These are phyloP conservation scores for Coreoperca whiteheadi DNA, from an alignment of 2,113 vertebrate species.

Conservation along the genomic window DNA sequence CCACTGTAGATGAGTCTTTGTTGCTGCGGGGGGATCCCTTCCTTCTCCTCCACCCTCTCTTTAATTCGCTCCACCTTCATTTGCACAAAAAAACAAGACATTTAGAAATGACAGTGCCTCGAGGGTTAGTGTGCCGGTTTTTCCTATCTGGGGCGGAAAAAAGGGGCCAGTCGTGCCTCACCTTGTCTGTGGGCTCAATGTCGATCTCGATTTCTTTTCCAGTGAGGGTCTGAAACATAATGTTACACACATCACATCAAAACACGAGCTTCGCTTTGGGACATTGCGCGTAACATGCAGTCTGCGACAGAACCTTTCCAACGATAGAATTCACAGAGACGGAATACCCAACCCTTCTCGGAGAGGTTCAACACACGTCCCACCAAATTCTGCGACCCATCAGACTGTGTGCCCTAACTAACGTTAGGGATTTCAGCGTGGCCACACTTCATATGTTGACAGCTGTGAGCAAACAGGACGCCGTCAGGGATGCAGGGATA, in stretches of 20 bases:
- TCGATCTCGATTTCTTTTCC: constrained; percentile 97
- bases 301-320: neutral
- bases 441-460: too few relatives aligned
- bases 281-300: neutral
- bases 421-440: too few relatives aligned
- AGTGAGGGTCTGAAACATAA: constrained; percentile 90
- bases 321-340: neutral
- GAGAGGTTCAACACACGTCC: too few relatives aligned
- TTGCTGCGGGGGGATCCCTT: constrained; percentile 96
- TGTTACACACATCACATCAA: neutral
- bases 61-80: constrained; percentile 95
- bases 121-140: neutral
- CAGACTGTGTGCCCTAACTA: too few relatives aligned
- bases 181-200: constrained; percentile 96
- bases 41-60: constrained; percentile 95
- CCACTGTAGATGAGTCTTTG: constrained; percentile 96
- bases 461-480: too few relatives aligned
- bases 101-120: neutral
- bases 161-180: constrained; percentile 26
- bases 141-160: neutral
- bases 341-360: too few relatives aligned
- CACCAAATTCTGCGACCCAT: neutral
- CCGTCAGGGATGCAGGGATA: too few relatives aligned
- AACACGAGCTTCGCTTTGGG: neutral
- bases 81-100: neutral